Evolutionary conservation across 2,888 invertebrate genomes (phyloP), one percentile per base, ranked within the genome.

Genomic region (Coelinius sp.): DNA sequence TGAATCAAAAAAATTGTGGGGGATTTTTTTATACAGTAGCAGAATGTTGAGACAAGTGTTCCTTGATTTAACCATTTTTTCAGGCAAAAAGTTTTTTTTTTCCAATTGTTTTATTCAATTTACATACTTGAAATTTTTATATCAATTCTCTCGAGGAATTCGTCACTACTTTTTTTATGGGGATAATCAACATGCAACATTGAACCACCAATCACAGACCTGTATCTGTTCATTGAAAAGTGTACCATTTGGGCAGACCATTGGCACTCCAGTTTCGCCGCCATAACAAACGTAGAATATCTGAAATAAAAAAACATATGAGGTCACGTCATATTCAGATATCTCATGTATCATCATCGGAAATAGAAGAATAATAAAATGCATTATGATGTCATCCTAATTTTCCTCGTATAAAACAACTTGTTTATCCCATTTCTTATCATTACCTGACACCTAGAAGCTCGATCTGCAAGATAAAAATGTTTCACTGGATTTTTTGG

Each of bases 151-250:
- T 2, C 31, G 31, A 31, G 31, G 4, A 31, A 6, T n/a, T n/a
- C n/a, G n/a, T n/a, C n/a, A n/a, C n/a, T n/a, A n/a, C n/a, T n/a
- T n/a, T n/a, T n/a, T n/a, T n/a, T n/a, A n/a, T n/a, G n/a, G n/a
- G n/a, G n/a, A n/a, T 66, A 27, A 38, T 78, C 68, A 81, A 74
- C 86, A 86, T 25, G 78, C 79, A 0, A 86, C 85, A 73, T 86
- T 86, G 76, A 83, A 86, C 85, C 85, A 85, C 86, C 86, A 86
- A 69, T 86, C 86, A 73, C 86, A 86, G 4, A 86, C 86, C 71
- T 85, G 83, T 25, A 84, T 80, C 56, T 82, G 78, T 74, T 85
- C 82, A 75, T 82, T 85, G 80, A 86, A 86, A 17, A 86, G 76
- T 7, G 86, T 86, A 49, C 86, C 86, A 73, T 85, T 85, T 14